Evolutionary conservation across 2,888 invertebrate species (phyloP).

Genomic region (Amorpha juglandis): DNA sequence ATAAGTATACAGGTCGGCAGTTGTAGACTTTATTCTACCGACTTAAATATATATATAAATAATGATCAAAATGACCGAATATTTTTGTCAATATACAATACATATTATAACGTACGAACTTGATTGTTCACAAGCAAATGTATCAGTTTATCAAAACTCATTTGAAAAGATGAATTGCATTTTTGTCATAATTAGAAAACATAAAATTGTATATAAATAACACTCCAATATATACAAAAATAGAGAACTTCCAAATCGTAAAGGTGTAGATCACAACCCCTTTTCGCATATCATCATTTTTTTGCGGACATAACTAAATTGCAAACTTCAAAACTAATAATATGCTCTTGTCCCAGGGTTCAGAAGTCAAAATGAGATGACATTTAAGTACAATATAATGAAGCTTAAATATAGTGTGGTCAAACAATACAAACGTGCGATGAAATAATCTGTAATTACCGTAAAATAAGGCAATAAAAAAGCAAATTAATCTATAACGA

Average conservation of each 20-base stretch:
- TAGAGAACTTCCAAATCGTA: slow-evolving; percentile 4
- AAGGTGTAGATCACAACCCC: not conserved
- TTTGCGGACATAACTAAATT: too few relatives aligned
- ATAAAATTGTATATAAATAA: slow-evolving; percentile 29
- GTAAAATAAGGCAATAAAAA: slow-evolving; percentile 21
- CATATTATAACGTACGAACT: too few relatives aligned
- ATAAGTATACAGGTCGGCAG: not conserved
- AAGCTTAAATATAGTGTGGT: slow-evolving; percentile 20
- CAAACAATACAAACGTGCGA: slow-evolving; percentile 32
- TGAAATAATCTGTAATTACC: slow-evolving; percentile 1
- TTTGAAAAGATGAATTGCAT: not conserved
- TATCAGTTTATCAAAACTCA: not conserved
- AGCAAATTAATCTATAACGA: slow-evolving; percentile 24
- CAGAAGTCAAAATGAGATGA: not conserved
- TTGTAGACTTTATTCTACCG: not conserved
- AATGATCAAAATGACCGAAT: too few relatives aligned
- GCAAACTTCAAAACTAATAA: not conserved
- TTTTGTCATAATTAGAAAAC: slow-evolving; percentile 1
- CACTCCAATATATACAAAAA: slow-evolving; percentile 40
- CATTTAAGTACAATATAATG: slow-evolving; percentile 13
- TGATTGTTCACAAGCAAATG: slow-evolving; percentile 7
- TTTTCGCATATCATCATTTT: not conserved
- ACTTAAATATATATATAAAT: not conserved
- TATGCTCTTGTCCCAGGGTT: not conserved
- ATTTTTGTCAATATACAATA: too few relatives aligned